Conservation (phyloP, 2,888 invertebrate genomes). For the Mantis religiosa region DNA sequence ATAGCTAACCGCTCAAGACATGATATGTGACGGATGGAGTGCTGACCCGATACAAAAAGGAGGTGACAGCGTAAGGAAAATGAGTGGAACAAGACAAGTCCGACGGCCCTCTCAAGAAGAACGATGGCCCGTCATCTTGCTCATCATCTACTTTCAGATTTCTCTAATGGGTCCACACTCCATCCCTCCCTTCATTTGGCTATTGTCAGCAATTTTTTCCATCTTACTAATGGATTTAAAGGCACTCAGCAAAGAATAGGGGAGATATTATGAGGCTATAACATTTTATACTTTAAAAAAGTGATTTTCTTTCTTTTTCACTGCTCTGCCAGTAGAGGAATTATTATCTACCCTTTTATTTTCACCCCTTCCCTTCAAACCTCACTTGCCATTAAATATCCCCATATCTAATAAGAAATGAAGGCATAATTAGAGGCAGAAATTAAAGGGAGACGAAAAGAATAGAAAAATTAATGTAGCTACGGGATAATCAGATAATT, state of each 20-base stretch:
- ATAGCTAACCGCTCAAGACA: background rate
- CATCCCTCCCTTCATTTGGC: background rate
- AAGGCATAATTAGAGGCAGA: constrained; percentile 1
- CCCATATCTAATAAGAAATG: constrained; percentile 5
- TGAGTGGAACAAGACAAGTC: background rate
- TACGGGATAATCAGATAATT: constrained; percentile 9
- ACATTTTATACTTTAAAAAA: background rate
- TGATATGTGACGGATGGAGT: background rate
- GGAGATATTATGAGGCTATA: constrained; percentile 15
- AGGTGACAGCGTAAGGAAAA: background rate
- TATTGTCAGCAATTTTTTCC: constrained; percentile 22
- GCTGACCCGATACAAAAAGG: background rate
- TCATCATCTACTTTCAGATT: background rate
- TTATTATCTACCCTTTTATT: background rate
- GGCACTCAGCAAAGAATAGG: constrained; percentile 12
- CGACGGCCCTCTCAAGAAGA: background rate
- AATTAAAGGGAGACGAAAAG: constrained; percentile 5
- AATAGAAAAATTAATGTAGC: constrained; percentile 13
- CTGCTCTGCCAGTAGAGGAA: background rate
- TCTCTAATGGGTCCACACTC: background rate
- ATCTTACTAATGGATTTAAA: constrained; percentile 20
- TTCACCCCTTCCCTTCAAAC: background rate
- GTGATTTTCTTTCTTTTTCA: background rate
- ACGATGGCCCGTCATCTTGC: background rate
- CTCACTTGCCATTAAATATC: constrained; percentile 2